Evolutionary conservation across 2,797 vertebrate species (phyloP).

Genomic region (Hoplostethus atlanticus): DNA sequence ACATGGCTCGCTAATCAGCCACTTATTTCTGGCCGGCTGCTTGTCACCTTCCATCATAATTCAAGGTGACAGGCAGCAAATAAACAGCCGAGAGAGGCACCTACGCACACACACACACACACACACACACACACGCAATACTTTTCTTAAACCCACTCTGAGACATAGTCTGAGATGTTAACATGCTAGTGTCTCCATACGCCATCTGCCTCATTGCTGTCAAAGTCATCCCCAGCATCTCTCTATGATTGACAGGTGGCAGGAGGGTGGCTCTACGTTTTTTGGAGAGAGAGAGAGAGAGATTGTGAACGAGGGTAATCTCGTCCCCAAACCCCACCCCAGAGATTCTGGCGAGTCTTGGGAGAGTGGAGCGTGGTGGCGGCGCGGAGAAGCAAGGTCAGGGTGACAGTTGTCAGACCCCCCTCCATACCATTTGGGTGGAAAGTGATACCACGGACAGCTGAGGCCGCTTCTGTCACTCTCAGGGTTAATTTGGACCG

Average conservation of each 20-base stretch:
- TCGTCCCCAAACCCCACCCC: constrained; percentile 49
- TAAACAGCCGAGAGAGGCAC: constrained; percentile 5
- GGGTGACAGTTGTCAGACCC: constrained; percentile 80
- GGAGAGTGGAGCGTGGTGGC: constrained; percentile 53
- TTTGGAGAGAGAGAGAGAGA: constrained; percentile 39
- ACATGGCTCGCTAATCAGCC: constrained; percentile 39
- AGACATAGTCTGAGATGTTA: constrained; percentile 33
- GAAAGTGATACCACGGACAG: constrained; percentile 84
- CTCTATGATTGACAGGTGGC: constrained; percentile 49
- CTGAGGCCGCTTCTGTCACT: constrained; percentile 80
- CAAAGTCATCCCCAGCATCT: constrained; percentile 1
- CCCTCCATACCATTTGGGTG: constrained; percentile 78
- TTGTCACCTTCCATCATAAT: constrained; percentile 37
- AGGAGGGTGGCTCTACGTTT: constrained; percentile 37
- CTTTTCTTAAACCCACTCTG: constrained; percentile 10
- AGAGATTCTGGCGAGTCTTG: constrained; percentile 58
- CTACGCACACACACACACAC: constrained; percentile 6
- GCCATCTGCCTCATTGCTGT: not conserved
- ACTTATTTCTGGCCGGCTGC: constrained; percentile 38
- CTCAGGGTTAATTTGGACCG: constrained; percentile 78
- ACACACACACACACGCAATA: constrained; percentile 8
- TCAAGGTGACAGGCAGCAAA: constrained; percentile 50
- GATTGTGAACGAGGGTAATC: constrained; percentile 64
- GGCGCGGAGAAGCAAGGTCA: constrained; percentile 74
- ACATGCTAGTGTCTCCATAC: constrained; percentile 24